Evolutionary conservation across 2,888 invertebrate genomes (phyloP).

Genomic region (Agrochola lota): DNA sequence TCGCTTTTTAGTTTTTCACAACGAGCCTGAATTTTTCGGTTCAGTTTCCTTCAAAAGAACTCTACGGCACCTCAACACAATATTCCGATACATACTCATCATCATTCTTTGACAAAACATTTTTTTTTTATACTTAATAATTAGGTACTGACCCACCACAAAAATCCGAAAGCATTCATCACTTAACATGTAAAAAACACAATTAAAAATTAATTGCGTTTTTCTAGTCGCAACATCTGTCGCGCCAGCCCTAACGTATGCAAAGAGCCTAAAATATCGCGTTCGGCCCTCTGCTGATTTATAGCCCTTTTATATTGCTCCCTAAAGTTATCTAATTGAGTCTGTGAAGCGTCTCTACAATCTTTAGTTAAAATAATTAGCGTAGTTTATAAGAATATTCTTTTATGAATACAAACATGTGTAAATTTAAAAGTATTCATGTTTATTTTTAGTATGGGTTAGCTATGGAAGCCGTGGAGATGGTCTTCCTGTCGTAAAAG

Average conservation of each 20-base stretch:
- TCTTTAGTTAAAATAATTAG: slow-evolving; percentile 85
- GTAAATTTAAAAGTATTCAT: slow-evolving; percentile 51
- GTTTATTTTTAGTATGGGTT: slow-evolving; percentile 57
- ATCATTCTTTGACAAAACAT: background rate
- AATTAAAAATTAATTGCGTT: slow-evolving; percentile 33
- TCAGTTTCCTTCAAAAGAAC: background rate
- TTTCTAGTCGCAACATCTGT: slow-evolving; percentile 57
- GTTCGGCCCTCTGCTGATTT: slow-evolving; percentile 87
- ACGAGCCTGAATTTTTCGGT: no score
- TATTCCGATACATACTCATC: no score
- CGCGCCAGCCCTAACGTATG: slow-evolving; percentile 57
- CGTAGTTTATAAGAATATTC: slow-evolving; percentile 81
- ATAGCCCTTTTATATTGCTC: slow-evolving; percentile 85
- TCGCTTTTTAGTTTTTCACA: background rate
- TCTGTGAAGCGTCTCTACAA: slow-evolving; percentile 80
- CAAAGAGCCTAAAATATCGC: slow-evolving; percentile 75
- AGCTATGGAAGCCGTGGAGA: slow-evolving; percentile 10
- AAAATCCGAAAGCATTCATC: background rate
- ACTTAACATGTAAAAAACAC: background rate
- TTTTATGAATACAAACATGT: slow-evolving; percentile 67
- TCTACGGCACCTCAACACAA: background rate
- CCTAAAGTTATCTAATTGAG: slow-evolving; percentile 89
- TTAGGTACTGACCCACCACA: background rate
- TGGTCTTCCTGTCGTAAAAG: slow-evolving; percentile 54
- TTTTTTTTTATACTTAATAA: background rate